Evolutionary conservation across 2,113 vertebrate species (phyloP).

Genomic region (Carettochelys insculpta): DNA sequence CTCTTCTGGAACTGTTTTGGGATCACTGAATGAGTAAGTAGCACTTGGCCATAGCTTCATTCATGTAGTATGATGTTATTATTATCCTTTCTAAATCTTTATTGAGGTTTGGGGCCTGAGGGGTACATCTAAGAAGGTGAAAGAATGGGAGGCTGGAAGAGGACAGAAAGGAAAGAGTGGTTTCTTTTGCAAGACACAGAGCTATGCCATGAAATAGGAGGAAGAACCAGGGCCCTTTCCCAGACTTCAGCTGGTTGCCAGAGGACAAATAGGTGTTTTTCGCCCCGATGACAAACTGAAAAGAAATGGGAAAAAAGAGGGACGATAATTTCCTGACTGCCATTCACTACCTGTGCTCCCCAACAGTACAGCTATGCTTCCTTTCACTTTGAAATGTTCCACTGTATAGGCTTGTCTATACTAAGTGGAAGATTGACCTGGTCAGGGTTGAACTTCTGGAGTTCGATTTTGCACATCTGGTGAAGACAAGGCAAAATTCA

Average conservation of each 20-base stretch:
- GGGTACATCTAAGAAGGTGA: not conserved
- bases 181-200: not conserved
- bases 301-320: not conserved
- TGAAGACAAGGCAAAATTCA: too few species aligned
- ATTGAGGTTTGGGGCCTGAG: not conserved
- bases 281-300: constrained; percentile 11
- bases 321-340: not conserved
- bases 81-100: not conserved
- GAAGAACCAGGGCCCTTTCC: not conserved
- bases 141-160: not conserved
- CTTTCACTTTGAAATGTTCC: not conserved
- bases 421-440: too few species aligned
- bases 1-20: not conserved
- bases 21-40: not conserved
- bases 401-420: too few species aligned
- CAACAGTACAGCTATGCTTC: not conserved
- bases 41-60: not conserved
- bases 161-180: not conserved
- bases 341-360: constrained; percentile 2
- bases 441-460: too few species aligned
- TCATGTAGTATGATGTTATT: not conserved
- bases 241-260: not conserved
- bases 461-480: too few species aligned
- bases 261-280: not conserved
- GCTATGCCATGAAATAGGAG: not conserved